A percentile compares a stretch with the other conserved stretches of the same genome.
phyloP scores from a whole-genome alignment of 2,797 vertebrate species.

The Argentina silus region DNA sequence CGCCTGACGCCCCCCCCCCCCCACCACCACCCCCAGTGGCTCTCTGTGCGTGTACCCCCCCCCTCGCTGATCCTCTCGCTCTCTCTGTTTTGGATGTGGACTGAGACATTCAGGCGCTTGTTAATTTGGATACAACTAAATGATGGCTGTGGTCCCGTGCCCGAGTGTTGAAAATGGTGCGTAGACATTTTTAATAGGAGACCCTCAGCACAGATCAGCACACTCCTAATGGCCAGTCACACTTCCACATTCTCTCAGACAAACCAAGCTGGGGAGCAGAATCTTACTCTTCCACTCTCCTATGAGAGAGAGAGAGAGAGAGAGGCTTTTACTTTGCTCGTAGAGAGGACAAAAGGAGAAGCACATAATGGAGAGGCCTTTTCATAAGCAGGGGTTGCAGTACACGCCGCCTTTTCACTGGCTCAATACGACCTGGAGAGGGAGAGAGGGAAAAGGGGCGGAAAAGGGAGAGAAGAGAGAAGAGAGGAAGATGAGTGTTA shows the following conservation, averaged over 20 bases:
- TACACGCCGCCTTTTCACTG: constrained; percentile 76
- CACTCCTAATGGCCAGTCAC: constrained; percentile 15
- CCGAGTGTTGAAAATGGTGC: constrained; percentile 12
- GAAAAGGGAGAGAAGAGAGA: constrained; percentile 43
- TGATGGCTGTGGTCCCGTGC: constrained; percentile 71
- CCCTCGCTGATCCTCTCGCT: constrained; percentile 14
- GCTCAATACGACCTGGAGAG: constrained; percentile 69
- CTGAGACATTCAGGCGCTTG: constrained; percentile 80
- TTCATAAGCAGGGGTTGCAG: constrained; percentile 69
- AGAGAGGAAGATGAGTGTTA: constrained; percentile 79
- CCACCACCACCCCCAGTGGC: constrained; percentile 44
- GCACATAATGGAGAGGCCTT: constrained; percentile 81
- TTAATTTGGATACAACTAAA: constrained; percentile 74
- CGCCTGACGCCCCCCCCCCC: constrained; percentile 25
- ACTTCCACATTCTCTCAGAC: constrained; percentile 15
- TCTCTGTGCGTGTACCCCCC: constrained; percentile 42
- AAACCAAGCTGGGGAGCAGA: constrained; percentile 39
- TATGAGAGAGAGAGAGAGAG: constrained; percentile 57
- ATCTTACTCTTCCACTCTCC: constrained; percentile 17
- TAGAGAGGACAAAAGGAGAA: constrained; percentile 76
- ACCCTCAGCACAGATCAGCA: constrained; percentile 14
- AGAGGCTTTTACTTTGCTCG: constrained; percentile 62
- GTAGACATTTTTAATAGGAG: constrained; percentile 37
- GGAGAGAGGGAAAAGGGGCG: constrained; percentile 56
- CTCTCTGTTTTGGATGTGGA: constrained; percentile 45